Percentiles rank a stretch among this genome's conserved stretches.
Evolutionary conservation across 1,140 invertebrate species (phyloP).

Genomic region (Drosophila subpulchrella): DNA sequence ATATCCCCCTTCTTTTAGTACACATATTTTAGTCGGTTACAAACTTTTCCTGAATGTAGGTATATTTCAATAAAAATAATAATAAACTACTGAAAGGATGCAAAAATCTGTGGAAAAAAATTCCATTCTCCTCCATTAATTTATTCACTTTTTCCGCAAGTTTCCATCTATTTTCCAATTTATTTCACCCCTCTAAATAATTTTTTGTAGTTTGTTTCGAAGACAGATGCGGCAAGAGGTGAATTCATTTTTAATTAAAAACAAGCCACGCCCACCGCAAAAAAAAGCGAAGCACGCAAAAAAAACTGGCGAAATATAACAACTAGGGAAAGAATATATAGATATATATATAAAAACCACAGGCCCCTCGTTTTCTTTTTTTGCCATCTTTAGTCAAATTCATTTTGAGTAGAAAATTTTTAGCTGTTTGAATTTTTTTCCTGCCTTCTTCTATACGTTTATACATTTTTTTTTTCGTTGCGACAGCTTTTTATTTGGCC

Average conservation of each 20-base stretch:
- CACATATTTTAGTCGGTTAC: too few relatives aligned
- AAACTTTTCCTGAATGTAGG: too few relatives aligned
- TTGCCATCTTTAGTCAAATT: slow-evolving; percentile 37
- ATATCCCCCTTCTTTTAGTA: too few relatives aligned
- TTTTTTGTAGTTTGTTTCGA: slow-evolving; percentile 13
- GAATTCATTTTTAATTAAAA: slow-evolving; percentile 51
- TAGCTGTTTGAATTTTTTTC: slow-evolving; percentile 18
- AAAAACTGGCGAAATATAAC: slow-evolving; percentile 7
- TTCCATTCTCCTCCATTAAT: slow-evolving; percentile 5
- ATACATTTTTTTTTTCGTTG: slow-evolving; percentile 11
- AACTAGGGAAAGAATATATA: slow-evolving; percentile 22
- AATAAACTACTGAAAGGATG: neutral
- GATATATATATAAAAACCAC: slow-evolving; percentile 21
- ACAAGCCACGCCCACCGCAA: slow-evolving; percentile 26
- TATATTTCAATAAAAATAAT: neutral
- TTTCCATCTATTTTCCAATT: slow-evolving; percentile 17
- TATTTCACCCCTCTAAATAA: neutral
- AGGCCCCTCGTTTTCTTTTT: slow-evolving; percentile 1
- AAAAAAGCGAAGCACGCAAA: slow-evolving; percentile 11
- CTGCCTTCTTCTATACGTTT: slow-evolving; percentile 29
- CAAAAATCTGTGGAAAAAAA: neutral
- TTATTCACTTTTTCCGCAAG: slow-evolving; percentile 8
- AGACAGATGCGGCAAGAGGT: slow-evolving; percentile 30
- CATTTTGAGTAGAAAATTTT: slow-evolving; percentile 39
- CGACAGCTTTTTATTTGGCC: slow-evolving; percentile 56